A percentile compares a stretch with the other conserved stretches of the same genome.
These are phyloP conservation scores for Polymixis lichenea DNA, from an alignment of 2,888 invertebrate genomes.

Conservation along the genomic window DNA sequence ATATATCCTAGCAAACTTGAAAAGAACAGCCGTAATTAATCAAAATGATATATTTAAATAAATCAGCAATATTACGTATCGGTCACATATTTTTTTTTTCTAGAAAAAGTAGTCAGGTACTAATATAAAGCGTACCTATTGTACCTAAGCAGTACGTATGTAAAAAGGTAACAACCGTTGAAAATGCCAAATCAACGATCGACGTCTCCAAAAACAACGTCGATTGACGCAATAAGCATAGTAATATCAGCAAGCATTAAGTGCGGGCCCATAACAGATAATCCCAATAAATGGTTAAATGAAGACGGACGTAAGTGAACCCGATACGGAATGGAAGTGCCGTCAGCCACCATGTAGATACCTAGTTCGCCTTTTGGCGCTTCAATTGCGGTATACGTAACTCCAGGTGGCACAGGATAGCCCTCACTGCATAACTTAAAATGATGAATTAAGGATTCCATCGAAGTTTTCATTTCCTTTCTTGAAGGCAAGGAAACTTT, in stretches of 20 bases:
- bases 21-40: not conserved
- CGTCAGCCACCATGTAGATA: constrained; percentile 96
- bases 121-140: not conserved
- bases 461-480: constrained; percentile 95
- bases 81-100: not conserved
- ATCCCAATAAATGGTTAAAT: constrained; percentile 91
- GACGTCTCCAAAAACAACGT: constrained; percentile 91
- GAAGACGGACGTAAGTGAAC: constrained; percentile 91
- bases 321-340: constrained; percentile 94
- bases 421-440: constrained; percentile 96
- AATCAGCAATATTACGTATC: not conserved
- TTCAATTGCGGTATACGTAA: constrained; percentile 95
- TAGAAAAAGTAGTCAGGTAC: not conserved
- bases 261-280: constrained; percentile 91
- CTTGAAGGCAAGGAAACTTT: constrained; percentile 94
- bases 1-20: too few relatives aligned
- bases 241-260: constrained; percentile 95
- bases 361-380: constrained; percentile 97
- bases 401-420: constrained; percentile 95
- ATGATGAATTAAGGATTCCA: constrained; percentile 97
- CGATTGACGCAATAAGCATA: constrained; percentile 93
- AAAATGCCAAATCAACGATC: constrained; percentile 85
- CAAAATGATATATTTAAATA: not conserved
- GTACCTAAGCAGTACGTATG: not conserved
- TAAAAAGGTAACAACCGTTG: not conserved